These are phyloP conservation scores for Triops longicaudatus DNA, from an alignment of 1,140 invertebrate genomes.

Conservation along the genomic window DNA sequence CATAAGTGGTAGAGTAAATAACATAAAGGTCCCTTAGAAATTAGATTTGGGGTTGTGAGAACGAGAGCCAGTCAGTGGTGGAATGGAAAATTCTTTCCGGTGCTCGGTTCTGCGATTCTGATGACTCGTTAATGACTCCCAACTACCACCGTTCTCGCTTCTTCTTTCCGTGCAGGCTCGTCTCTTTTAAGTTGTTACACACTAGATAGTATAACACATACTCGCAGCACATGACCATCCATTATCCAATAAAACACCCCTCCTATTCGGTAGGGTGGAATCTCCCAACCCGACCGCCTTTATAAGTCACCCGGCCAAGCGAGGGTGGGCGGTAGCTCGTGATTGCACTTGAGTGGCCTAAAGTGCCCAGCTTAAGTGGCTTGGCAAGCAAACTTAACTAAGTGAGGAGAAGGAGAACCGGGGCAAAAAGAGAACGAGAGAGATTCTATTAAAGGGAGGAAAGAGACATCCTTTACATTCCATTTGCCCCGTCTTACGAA, in stretches of 20 bases:
- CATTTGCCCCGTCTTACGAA: not conserved
- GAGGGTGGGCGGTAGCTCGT: not conserved
- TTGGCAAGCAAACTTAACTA: conserved; percentile 11
- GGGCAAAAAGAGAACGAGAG: not conserved
- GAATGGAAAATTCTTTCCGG: conserved; percentile 15
- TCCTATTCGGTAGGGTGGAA: not conserved
- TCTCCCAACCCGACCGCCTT: not conserved
- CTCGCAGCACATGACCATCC: conserved; percentile 5
- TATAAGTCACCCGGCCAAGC: not conserved
- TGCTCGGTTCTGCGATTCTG: not conserved
- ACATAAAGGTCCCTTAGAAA: not conserved
- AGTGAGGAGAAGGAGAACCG: not conserved
- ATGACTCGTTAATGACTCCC: conserved; percentile 8
- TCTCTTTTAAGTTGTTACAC: not conserved
- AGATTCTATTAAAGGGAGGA: not conserved
- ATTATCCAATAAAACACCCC: conserved; percentile 5
- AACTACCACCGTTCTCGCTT: not conserved
- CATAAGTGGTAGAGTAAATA: not conserved
- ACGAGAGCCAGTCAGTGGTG: not conserved
- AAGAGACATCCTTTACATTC: not conserved
- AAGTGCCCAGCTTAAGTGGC: conserved; percentile 9
- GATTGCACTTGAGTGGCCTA: conserved; percentile 8
- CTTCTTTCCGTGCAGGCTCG: not conserved
- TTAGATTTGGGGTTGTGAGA: not conserved
- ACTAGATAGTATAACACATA: not conserved